Percentiles rank a stretch among this genome's conserved stretches.
These are phyloP conservation scores for Corythornis vintsioides DNA, from an alignment of 2,113 vertebrate genomes.

Conservation along the genomic window DNA sequence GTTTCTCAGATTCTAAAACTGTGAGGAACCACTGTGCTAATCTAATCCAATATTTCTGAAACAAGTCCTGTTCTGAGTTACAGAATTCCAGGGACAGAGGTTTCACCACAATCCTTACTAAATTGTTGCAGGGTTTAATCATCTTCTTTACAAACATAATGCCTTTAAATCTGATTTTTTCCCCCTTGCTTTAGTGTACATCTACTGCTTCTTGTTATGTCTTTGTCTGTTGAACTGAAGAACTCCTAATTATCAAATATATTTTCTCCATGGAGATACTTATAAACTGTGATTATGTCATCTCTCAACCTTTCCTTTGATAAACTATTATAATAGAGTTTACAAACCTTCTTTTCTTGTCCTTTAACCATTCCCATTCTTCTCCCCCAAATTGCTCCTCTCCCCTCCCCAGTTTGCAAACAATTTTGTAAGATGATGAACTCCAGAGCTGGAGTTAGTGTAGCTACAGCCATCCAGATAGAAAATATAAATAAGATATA, in stretches of 20 bases:
- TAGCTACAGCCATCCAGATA: neutral
- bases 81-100: neutral
- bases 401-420: neutral
- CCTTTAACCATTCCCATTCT: neutral
- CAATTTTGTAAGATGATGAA: neutral
- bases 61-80: neutral
- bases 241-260: neutral
- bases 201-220: slow-evolving; percentile 38
- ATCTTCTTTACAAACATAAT: slow-evolving; percentile 29
- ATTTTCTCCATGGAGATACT: slow-evolving; percentile 39
- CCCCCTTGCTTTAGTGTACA: neutral
- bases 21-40: neutral
- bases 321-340: slow-evolving; percentile 21
- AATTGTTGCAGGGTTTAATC: slow-evolving; percentile 27
- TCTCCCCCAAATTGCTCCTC: neutral
- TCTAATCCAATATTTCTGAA: neutral
- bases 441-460: neutral
- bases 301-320: slow-evolving; percentile 49
- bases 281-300: slow-evolving; percentile 48
- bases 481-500: neutral
- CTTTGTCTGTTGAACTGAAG: slow-evolving; percentile 43
- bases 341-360: neutral
- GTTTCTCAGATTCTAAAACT: slow-evolving; percentile 12
- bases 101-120: neutral
- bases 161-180: neutral